Base-by-base conservation (phyloP, 2,888 invertebrate genomes). In the Dryococelus australis region DNA sequence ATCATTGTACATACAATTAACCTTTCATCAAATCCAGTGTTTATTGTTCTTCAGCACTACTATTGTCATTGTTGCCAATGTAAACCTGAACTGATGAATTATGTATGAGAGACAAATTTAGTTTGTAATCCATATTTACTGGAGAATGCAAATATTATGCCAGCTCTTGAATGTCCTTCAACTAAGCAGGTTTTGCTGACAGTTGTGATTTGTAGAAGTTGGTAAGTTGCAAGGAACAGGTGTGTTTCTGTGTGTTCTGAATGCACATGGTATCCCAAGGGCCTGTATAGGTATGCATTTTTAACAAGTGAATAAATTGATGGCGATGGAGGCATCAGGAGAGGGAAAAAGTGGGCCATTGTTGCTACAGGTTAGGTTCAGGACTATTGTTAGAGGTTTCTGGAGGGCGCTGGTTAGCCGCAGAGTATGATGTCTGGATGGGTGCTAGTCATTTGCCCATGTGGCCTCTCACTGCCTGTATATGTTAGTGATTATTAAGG, bases 241-340 rank as follows among this genome's bases (percentile, higher is more conserved):
- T 6, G 9, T 9, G 47, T 47, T 6, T 83, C 26, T 27, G 27
- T 83, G 83, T 83, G 83, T 27, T 83, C 43, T 43, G 27, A 83
- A 83, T 27, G 6, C 83, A 83, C 20, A 83, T 27, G 12, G 83
- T 83, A 43, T 83, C 83, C 83, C 28, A 83, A 83, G 83, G 83
- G 20, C 83, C 83, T 26, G 83, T 83, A 6, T 47, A 47, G 9
- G 47, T 47, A 12, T 47, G 47, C 12, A 6, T 47, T 47, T 47
- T 35, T 27, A 27, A 35, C 20, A 83, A 20, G 83, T 26, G 83
- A 24, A 27, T 83, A 83, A 43, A 10, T 27, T 35, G 83, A n/a
- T n/a, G n/a, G n/a, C n/a, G n/a, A n/a, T n/a, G n/a, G n/a, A n/a
- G n/a, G n/a, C n/a, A n/a, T n/a, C n/a, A n/a, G n/a, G n/a, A n/a